Conservation (phyloP, 2,888 invertebrate species). For the Perithous albicinctus region DNA sequence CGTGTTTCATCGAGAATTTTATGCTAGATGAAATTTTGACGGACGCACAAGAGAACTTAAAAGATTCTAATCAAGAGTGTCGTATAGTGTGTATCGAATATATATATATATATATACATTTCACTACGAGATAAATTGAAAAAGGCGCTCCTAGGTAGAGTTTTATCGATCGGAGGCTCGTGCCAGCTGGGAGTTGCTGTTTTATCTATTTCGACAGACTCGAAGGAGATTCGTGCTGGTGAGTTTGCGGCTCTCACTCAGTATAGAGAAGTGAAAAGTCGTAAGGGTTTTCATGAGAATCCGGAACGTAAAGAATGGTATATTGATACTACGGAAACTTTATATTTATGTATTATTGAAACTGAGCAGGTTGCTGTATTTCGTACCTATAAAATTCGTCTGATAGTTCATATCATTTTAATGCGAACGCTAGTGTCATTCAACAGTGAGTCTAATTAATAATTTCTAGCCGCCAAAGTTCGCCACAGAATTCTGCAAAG, state of each 20-base stretch:
- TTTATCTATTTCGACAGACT: slow-evolving; percentile 25
- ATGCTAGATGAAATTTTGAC: slow-evolving; percentile 17
- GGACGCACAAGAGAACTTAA: not conserved
- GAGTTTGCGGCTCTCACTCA: not conserved
- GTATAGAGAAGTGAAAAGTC: slow-evolving; percentile 18
- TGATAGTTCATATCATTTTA: not conserved
- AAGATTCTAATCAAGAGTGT: slow-evolving; percentile 29
- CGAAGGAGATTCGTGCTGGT: slow-evolving; percentile 2
- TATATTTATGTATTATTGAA: slow-evolving; percentile 22
- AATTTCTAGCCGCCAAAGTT: not conserved
- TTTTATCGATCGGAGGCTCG: slow-evolving; percentile 24
- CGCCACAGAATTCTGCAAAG: not conserved
- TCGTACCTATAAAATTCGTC: not conserved
- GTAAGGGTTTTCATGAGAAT: slow-evolving; percentile 25
- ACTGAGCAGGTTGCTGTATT: not conserved
- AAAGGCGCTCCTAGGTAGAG: not conserved
- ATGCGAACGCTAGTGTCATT: not conserved
- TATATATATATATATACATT: slow-evolving; percentile 12
- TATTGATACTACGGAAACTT: not conserved
- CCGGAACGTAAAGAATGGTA: slow-evolving; percentile 1
- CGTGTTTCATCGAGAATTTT: slow-evolving; percentile 1
- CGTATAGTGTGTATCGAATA: not conserved
- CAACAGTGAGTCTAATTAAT: not conserved
- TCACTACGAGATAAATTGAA: slow-evolving; percentile 1
- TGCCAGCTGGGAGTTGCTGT: slow-evolving; percentile 26